These are phyloP conservation scores for Ornithorhynchus anatinus DNA, from an alignment of 2,113 vertebrate species.

Conservation along the genomic window DNA sequence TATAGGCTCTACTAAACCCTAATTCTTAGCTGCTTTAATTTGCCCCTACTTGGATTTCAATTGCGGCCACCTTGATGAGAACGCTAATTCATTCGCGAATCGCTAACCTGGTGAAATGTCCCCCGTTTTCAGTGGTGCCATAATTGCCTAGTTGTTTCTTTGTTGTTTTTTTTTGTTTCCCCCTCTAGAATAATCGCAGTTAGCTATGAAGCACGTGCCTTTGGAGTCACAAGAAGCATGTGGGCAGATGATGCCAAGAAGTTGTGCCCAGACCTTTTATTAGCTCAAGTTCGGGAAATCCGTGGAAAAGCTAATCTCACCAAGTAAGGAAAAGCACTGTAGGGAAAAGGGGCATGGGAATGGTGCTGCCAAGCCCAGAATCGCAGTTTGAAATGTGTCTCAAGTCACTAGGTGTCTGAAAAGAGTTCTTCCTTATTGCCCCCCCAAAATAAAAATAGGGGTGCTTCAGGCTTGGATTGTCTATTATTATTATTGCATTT, in stretches of 20 bases:
- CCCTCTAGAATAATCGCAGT: constrained; percentile 89
- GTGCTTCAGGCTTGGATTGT: not conserved
- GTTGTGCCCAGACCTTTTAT: constrained; percentile 84
- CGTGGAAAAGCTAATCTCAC: constrained; percentile 92
- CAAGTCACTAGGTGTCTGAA: constrained; percentile 10
- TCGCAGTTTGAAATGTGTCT: constrained; percentile 6
- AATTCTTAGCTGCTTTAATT: too few relatives aligned
- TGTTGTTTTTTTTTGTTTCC: not conserved
- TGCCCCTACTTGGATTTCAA: too few relatives aligned
- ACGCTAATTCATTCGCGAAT: too few relatives aligned
- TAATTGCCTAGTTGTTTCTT: too few relatives aligned
- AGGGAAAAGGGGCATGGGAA: not conserved
- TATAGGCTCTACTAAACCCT: too few relatives aligned
- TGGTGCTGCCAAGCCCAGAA: not conserved
- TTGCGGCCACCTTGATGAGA: too few relatives aligned
- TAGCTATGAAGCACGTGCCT: constrained; percentile 94
- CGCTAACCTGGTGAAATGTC: too few relatives aligned
- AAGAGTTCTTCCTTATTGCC: constrained; percentile 8
- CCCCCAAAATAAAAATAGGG: constrained; percentile 17
- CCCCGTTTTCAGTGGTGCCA: too few relatives aligned
- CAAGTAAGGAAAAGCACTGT: constrained; percentile 72
- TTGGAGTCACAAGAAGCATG: constrained; percentile 90
- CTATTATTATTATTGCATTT: too few relatives aligned
- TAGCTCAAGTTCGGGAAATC: constrained; percentile 86
- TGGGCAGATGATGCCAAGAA: constrained; percentile 91